Percentiles rank a stretch among this genome's conserved stretches.
These are phyloP conservation scores for Pampusana beccarii DNA, from an alignment of 2,113 vertebrate genomes.

Conservation along the genomic window DNA sequence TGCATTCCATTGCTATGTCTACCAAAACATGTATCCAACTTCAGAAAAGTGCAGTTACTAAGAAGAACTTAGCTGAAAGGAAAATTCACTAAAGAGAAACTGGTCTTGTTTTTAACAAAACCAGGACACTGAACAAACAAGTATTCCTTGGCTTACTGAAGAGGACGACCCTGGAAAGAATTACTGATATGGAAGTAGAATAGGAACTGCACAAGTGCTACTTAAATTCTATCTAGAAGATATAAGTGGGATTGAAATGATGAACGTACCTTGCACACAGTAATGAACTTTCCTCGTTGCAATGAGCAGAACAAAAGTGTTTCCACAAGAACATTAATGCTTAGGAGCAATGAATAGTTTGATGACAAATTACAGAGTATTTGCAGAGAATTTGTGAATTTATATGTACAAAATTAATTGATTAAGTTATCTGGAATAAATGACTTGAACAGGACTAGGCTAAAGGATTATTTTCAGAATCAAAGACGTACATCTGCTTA, in stretches of 20 bases:
- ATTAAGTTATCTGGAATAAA: background rate
- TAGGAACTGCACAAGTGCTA: slow-evolving; percentile 5
- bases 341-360: background rate
- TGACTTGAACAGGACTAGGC: background rate
- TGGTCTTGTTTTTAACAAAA: too few relatives aligned
- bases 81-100: too few relatives aligned
- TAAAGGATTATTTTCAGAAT: slow-evolving; percentile 3
- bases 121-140: background rate
- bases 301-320: background rate
- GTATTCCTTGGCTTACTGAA: background rate
- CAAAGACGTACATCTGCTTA: background rate
- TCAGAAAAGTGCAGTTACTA: too few relatives aligned
- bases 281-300: background rate
- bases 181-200: slow-evolving; percentile 19
- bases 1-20: too few relatives aligned
- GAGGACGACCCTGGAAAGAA: background rate
- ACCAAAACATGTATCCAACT: too few relatives aligned
- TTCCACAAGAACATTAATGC: background rate
- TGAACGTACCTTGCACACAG: background rate
- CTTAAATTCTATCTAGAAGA: background rate
- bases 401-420: background rate
- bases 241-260: background rate
- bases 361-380: background rate
- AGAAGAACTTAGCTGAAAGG: too few relatives aligned
- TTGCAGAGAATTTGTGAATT: background rate